Evolutionary conservation across 2,888 invertebrate genomes (phyloP).

Genomic region (Tupiocoris notatus): DNA sequence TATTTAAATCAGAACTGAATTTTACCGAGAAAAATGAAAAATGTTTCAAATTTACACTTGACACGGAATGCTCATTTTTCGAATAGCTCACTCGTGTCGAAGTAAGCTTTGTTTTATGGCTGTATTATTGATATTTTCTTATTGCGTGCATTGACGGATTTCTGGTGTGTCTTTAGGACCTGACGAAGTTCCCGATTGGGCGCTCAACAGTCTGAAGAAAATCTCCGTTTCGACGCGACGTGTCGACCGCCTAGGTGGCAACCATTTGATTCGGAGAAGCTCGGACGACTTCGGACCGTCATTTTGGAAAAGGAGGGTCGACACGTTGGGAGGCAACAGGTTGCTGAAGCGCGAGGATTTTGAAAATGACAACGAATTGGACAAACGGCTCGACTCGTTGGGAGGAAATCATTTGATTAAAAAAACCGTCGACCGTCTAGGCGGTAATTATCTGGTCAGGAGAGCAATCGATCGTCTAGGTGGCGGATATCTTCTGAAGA

Average conservation of each 20-base stretch:
- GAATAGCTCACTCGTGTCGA: too few species aligned
- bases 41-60: too few species aligned
- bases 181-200: conserved; percentile 14
- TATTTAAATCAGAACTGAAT: too few species aligned
- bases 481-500: conserved; percentile 3
- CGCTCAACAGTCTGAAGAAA: neutral
- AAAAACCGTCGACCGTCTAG: conserved; percentile 17
- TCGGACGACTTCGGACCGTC: neutral
- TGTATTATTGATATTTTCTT: too few species aligned
- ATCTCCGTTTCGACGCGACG: conserved; percentile 14
- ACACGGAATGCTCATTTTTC: too few species aligned
- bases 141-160: neutral
- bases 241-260: conserved; percentile 2
- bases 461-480: conserved; percentile 11
- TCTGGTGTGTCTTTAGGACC: conserved; percentile 9
- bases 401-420: conserved; percentile 4
- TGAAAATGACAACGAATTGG: neutral
- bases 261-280: neutral
- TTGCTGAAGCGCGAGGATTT: neutral
- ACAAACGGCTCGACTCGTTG: neutral
- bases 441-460: conserved; percentile 26
- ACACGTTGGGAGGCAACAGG: conserved; percentile 19
- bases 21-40: too few species aligned
- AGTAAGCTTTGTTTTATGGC: too few species aligned
- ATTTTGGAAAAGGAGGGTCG: conserved; percentile 14